These are phyloP conservation scores for Parasteatoda lunata DNA, from an alignment of 2,888 invertebrate genomes.

Conservation along the genomic window DNA sequence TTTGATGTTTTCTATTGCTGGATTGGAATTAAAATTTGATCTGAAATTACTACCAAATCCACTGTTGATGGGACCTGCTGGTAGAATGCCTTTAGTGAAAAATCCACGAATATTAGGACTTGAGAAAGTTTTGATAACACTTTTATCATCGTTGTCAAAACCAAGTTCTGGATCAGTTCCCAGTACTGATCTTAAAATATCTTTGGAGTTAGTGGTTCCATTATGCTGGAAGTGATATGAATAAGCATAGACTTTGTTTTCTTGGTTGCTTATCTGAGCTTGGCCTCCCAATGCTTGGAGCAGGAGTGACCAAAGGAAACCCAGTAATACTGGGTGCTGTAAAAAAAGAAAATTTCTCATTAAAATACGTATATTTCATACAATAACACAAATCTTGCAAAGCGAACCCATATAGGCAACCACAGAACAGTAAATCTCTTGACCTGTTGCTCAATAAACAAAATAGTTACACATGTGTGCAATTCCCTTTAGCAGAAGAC, in stretches of 20 bases:
- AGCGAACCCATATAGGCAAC: no score
- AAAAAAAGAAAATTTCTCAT: slow-evolving; percentile 10
- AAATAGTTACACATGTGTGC: no score
- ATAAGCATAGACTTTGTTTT: slow-evolving; percentile 60
- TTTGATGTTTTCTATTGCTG: slow-evolving; percentile 36
- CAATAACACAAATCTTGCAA: no score
- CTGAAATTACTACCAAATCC: slow-evolving; percentile 14
- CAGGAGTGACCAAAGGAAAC: slow-evolving; percentile 60
- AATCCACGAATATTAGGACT: slow-evolving; percentile 59
- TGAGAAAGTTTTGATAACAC: slow-evolving; percentile 58
- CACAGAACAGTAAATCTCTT: no score
- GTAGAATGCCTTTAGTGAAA: slow-evolving; percentile 55
- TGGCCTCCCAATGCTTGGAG: slow-evolving; percentile 47
- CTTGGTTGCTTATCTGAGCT: slow-evolving; percentile 54
- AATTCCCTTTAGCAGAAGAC: no score
- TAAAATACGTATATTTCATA: no score
- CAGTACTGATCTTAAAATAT: slow-evolving; percentile 44
- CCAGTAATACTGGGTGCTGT: slow-evolving; percentile 63
- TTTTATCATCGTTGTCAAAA: slow-evolving; percentile 26
- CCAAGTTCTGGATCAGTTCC: slow-evolving; percentile 44
- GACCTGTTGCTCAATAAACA: no score
- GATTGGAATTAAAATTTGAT: slow-evolving; percentile 10
- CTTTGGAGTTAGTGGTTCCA: slow-evolving; percentile 60
- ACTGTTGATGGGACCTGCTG: slow-evolving; percentile 30
- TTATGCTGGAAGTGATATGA: slow-evolving; percentile 64